Base-by-base conservation (phyloP, 2,888 invertebrate genomes). In the Adineta ricciae region DNA sequence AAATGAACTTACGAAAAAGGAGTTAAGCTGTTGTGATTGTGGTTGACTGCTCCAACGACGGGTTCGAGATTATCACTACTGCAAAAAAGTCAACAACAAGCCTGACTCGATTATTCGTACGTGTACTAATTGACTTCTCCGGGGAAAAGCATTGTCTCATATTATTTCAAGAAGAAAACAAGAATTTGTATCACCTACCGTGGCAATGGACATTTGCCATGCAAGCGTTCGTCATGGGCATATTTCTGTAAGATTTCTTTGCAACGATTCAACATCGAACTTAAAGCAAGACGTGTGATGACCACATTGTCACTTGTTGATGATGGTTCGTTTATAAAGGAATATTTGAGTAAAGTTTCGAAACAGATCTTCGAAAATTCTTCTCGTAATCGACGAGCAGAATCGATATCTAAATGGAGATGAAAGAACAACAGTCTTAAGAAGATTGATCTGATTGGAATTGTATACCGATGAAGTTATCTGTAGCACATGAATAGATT, bases 361-460 rank as follows among this genome's bases (percentile, higher is more conserved):
- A 97, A 97, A 89, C 97, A 97, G 0, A 95, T 94, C 89, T 96
- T 94, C 82, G 97, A 97, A 91, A 97, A 97, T 89, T 97, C 96
- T 91, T 97, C 97, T 32, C 97, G 92, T 87, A 96, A 92, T 86
- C 95, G 90, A 19, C 90, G 91, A 88, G 94, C 94, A 86, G 94
- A 93, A 89, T 95, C 95, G 87, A 93, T 94, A 88, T 94, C 94
- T 92, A 90, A 19, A 88, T 88, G 84, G 56, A 86, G 84, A 86
- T 41, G n/a, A 84, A 54, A 83, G 49, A 24, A 16, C 27, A 41
- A 38, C 3, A 46, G 11, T 85, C 38, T 86, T 90, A 90, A 90
- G 27, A 90, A 88, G 86, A 90, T 90, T 46, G 88, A 87, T 84
- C 89, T 88, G 1, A 46, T 8, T 46, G 11, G 89, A 89, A 46